Conservation (phyloP, 2,797 vertebrate genomes). For the Cossypha dichroa region DNA sequence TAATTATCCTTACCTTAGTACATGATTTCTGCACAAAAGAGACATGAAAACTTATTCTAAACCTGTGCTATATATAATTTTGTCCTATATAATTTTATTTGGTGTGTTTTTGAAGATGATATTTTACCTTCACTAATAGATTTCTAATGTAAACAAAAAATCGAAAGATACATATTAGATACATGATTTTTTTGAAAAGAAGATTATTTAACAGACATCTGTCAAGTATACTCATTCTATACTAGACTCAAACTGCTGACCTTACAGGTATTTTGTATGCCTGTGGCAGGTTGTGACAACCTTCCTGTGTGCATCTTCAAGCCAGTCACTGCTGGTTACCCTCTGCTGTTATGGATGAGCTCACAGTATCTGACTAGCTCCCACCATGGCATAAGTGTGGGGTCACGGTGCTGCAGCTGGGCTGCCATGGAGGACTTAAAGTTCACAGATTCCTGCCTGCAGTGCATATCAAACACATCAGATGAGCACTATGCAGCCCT, state of each 20-base stretch:
- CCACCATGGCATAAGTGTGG: neutral
- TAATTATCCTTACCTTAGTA: neutral
- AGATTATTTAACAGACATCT: neutral
- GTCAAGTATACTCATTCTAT: neutral
- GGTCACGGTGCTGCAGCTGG: neutral
- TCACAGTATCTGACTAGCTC: rapidly evolving
- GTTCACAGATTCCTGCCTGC: neutral
- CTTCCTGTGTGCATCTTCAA: neutral
- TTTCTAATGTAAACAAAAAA: neutral
- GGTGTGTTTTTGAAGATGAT: neutral
- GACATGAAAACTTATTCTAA: neutral
- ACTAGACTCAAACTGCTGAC: neutral
- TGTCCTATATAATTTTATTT: neutral
- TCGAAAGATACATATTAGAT: neutral
- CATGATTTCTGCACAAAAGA: neutral
- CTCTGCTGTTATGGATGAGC: neutral
- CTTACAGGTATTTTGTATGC: neutral
- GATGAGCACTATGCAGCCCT: neutral
- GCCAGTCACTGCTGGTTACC: neutral
- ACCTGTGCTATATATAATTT: neutral
- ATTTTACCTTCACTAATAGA: neutral
- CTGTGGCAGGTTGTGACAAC: neutral
- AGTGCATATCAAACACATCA: rapidly evolving
- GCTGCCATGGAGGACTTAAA: rapidly evolving
- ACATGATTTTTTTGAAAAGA: neutral